Conservation (phyloP, 37 sponge, comb jelly and placozoan species). For the Agelas oroides region DNA sequence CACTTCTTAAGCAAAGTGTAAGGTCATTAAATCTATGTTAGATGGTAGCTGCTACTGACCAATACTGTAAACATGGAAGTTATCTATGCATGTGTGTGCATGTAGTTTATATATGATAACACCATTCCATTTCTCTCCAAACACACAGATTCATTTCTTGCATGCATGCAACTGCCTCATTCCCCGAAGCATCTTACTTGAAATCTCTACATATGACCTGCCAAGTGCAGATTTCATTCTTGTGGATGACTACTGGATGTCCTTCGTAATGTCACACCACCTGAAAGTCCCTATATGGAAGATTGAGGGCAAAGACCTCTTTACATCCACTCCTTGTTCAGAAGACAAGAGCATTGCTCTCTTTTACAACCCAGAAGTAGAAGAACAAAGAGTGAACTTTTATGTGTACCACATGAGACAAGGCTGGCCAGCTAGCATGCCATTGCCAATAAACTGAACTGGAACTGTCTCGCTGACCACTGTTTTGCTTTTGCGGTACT, state of each 20-base stretch:
- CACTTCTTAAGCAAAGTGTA: no score
- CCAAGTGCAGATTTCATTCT: conserved; percentile 59
- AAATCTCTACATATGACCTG: conserved; percentile 34
- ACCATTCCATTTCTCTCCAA: not conserved
- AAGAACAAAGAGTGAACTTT: conserved; percentile 65
- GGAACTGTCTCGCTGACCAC: no score
- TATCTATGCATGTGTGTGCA: no score
- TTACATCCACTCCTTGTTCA: conserved; percentile 22
- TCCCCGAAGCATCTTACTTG: conserved; percentile 36
- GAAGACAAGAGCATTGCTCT: conserved; percentile 61
- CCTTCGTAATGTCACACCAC: conserved; percentile 75
- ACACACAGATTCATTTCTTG: conserved; percentile 62
- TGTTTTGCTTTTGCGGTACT: no score
- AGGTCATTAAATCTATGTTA: no score
- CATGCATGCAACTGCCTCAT: conserved; percentile 75
- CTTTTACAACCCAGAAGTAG: conserved; percentile 40
- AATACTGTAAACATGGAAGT: no score
- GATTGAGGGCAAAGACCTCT: conserved; percentile 53
- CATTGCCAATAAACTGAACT: conserved; percentile 4
- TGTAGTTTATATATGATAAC: not conserved
- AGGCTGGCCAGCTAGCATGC: conserved; percentile 65
- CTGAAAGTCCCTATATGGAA: conserved; percentile 56
- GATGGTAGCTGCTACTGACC: no score
- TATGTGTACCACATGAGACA: conserved; percentile 65
- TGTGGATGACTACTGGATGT: conserved; percentile 79